Conservation (phyloP, 2,797 vertebrate genomes). For the Ctenopoma multispine region DNA sequence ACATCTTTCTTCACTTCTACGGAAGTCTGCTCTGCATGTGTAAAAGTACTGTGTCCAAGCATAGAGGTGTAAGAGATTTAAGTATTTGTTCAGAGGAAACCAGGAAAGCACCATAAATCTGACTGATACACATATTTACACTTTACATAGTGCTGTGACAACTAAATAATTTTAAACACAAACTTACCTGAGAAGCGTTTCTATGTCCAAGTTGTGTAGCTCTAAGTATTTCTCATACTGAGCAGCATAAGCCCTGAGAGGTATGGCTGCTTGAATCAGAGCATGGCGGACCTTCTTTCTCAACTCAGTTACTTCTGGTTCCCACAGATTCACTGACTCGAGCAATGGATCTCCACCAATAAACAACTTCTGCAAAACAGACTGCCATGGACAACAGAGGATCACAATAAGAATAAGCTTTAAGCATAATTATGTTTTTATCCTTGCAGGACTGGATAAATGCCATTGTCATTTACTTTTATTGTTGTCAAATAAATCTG, state of each 20-base stretch:
- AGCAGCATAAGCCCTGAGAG: constrained; percentile 89
- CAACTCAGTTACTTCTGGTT: constrained; percentile 86
- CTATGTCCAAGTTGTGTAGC: constrained; percentile 86
- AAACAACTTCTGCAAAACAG: constrained; percentile 89
- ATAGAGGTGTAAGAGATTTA: constrained; percentile 1
- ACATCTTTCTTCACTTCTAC: constrained; percentile 85
- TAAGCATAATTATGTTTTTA: background rate
- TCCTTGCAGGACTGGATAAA: no score
- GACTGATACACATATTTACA: background rate
- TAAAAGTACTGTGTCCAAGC: constrained; percentile 77
- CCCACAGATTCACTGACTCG: constrained; percentile 86
- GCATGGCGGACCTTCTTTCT: constrained; percentile 79
- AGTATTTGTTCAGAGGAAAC: background rate
- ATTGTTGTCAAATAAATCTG: no score
- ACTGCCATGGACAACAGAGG: constrained; percentile 72
- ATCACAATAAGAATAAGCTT: background rate
- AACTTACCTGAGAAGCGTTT: constrained; percentile 85
- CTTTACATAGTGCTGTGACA: background rate
- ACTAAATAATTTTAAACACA: background rate
- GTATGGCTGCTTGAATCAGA: constrained; percentile 85
- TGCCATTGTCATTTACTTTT: no score
- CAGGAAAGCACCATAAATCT: background rate
- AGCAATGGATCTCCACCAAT: constrained; percentile 80
- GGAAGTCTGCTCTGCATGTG: constrained; percentile 75
- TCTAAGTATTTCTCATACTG: constrained; percentile 88